A percentile compares a stretch with the other conserved stretches of the same genome.
Evolutionary conservation across 2,888 invertebrate genomes (phyloP).

Genomic region (Labia minor): DNA sequence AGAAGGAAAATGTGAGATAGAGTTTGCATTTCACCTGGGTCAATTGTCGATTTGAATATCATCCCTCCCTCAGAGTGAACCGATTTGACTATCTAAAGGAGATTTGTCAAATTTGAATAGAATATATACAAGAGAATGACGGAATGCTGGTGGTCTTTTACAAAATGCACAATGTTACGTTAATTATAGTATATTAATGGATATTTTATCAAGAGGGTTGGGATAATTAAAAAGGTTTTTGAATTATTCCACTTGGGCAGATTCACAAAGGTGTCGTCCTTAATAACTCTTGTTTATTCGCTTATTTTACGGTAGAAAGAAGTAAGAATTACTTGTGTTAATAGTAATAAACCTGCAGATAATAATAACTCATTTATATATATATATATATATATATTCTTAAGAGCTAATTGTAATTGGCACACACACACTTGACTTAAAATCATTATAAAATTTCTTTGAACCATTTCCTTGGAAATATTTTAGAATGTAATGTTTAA

Average conservation of each 20-base stretch:
- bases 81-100: background rate
- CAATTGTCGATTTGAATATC: background rate
- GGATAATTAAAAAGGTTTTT: constrained; percentile 2
- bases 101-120: background rate
- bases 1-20: too few relatives aligned
- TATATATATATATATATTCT: too few relatives aligned
- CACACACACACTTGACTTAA: background rate
- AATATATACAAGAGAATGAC: too few relatives aligned
- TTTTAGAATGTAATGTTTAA: background rate
- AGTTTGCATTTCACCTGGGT: background rate
- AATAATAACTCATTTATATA: background rate
- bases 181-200: background rate
- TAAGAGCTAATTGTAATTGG: too few relatives aligned
- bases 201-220: background rate
- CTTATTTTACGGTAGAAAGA: background rate
- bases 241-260: constrained; percentile 1
- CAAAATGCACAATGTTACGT: background rate
- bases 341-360: background rate
- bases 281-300: constrained; percentile 13
- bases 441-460: background rate
- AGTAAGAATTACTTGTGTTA: background rate
- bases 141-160: too few relatives aligned
- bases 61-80: background rate
- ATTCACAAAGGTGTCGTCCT: background rate
- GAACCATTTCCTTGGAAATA: background rate